These are phyloP conservation scores for Gila robusta DNA, from an alignment of 2,797 vertebrate genomes.

Conservation along the genomic window DNA sequence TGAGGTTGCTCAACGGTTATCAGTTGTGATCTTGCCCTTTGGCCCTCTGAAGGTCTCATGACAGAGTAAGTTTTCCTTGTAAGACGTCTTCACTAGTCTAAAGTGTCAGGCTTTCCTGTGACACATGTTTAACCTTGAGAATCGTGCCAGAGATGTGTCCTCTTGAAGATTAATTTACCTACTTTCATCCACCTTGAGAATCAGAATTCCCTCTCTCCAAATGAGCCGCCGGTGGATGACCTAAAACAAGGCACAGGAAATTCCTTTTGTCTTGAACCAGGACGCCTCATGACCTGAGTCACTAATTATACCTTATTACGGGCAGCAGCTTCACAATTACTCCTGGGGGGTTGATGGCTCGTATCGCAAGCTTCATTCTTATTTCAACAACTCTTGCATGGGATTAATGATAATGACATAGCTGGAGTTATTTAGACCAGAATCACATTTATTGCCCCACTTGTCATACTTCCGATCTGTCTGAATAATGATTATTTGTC, in stretches of 20 bases:
- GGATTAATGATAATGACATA: constrained; percentile 1
- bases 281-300: constrained; percentile 57
- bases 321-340: constrained; percentile 57
- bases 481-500: background rate
- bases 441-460: background rate
- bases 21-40: background rate
- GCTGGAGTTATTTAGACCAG: background rate
- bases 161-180: constrained; percentile 38
- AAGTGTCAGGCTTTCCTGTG: constrained; percentile 22
- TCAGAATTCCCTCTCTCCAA: constrained; percentile 43
- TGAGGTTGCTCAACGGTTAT: background rate
- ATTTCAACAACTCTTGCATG: constrained; percentile 12
- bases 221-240: constrained; percentile 49
- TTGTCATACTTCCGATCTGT: background rate
- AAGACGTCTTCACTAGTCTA: background rate
- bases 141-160: constrained; percentile 2
- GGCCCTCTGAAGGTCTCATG: background rate
- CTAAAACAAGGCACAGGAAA: constrained; percentile 61
- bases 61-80: background rate
- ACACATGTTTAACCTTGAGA: constrained; percentile 21
- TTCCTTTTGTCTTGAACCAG: constrained; percentile 62
- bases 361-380: constrained; percentile 36
- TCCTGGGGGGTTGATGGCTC: constrained; percentile 45
- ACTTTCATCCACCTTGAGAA: constrained; percentile 45
- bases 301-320: constrained; percentile 64